Percentiles rank a stretch among this genome's conserved stretches.
Conservation (phyloP, 2,113 vertebrate species). For the Fregetta grallaria region DNA sequence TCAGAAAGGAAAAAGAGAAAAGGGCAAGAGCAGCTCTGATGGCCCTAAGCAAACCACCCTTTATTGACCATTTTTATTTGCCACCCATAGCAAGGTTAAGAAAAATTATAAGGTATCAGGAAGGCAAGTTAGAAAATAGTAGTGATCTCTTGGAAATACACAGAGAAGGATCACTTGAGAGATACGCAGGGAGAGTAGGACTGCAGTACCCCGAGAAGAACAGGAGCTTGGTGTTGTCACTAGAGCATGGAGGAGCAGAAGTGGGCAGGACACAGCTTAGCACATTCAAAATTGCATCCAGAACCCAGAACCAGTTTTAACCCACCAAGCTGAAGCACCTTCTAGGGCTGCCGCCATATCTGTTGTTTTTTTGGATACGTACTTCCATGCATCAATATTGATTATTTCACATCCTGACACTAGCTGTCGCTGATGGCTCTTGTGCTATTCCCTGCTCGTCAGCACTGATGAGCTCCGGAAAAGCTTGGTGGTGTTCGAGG, state of each 20-base stretch:
- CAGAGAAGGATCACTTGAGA: background rate
- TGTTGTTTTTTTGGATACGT: background rate
- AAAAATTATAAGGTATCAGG: background rate
- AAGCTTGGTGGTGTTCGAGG: background rate
- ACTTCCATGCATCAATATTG: background rate
- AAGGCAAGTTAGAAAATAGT: background rate
- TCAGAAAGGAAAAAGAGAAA: background rate
- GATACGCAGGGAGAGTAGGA: background rate
- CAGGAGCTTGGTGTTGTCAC: background rate
- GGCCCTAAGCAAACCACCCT: background rate
- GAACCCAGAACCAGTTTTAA: background rate
- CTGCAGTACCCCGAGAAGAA: background rate
- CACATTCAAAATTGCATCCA: background rate
- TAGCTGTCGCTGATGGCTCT: background rate
- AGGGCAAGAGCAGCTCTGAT: background rate
- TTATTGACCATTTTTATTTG: background rate
- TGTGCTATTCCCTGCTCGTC: accelerated
- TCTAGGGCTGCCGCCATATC: background rate
- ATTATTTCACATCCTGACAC: background rate
- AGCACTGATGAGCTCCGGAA: background rate
- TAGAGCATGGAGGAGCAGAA: background rate
- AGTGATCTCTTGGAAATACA: background rate
- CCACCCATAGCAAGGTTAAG: background rate
- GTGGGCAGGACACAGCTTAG: accelerated
- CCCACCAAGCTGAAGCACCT: background rate